phyloP scores from a whole-genome alignment of 2,113 vertebrate genomes.

The Carassius carassius region DNA sequence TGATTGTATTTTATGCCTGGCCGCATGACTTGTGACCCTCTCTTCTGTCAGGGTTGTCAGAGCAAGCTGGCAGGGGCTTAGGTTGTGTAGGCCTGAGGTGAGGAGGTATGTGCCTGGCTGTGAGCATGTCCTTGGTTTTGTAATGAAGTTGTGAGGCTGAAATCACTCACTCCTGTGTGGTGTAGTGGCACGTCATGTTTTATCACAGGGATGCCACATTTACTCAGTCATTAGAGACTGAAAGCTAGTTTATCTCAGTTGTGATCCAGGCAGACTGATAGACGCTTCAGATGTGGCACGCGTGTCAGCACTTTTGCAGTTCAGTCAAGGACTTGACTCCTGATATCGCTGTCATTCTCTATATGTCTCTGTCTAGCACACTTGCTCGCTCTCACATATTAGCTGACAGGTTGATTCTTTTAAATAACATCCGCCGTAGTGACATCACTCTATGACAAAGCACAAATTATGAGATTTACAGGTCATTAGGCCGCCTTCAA shows the following conservation, averaged over 20 bases:
- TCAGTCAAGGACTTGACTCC: constrained; percentile 58
- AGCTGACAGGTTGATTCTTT: constrained; percentile 10
- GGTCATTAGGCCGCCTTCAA: not conserved
- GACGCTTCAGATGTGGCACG: constrained; percentile 51
- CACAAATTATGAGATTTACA: constrained; percentile 6
- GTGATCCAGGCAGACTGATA: constrained; percentile 59
- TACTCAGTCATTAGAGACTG: constrained; percentile 61
- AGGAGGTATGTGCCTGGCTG: constrained; percentile 48
- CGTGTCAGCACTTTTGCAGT: constrained; percentile 63
- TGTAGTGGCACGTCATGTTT: constrained; percentile 50
- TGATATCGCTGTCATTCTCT: constrained; percentile 21
- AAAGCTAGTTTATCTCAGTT: constrained; percentile 65
- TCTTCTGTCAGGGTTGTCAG: constrained; percentile 49
- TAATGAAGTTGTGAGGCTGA: constrained; percentile 61
- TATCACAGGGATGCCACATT: constrained; percentile 58
- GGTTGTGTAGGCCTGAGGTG: constrained; percentile 36
- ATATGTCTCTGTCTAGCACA: constrained; percentile 16
- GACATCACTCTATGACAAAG: not conserved
- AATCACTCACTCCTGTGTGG: constrained; percentile 56
- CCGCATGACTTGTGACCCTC: constrained; percentile 40
- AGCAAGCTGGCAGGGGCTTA: constrained; percentile 30
- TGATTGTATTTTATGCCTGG: constrained; percentile 52
- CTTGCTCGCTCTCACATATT: not conserved
- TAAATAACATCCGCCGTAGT: constrained; percentile 19
- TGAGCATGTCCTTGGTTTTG: constrained; percentile 59